A percentile compares a stretch with the other conserved stretches of the same genome.
Conservation (phyloP, 2,113 vertebrate genomes). For the Syngnathoides biaculeatus region DNA sequence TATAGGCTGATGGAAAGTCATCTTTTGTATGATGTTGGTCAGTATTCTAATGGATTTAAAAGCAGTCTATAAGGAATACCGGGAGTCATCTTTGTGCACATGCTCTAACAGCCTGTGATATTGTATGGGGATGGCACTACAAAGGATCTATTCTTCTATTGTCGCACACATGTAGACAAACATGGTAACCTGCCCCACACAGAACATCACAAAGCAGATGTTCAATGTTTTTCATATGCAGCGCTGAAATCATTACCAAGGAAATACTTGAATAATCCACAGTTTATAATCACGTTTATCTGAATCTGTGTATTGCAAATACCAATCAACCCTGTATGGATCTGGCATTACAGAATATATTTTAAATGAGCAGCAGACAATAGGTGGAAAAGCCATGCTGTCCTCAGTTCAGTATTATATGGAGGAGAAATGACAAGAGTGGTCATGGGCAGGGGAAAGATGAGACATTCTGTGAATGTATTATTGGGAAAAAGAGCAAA, state of each 20-base stretch:
- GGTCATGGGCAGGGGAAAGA: constrained; percentile 4
- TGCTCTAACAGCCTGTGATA: constrained; percentile 63
- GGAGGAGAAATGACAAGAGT: constrained; percentile 8
- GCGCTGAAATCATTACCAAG: constrained; percentile 45
- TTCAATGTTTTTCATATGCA: constrained; percentile 34
- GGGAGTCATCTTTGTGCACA: constrained; percentile 44
- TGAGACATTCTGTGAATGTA: constrained; percentile 63
- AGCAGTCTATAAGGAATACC: constrained; percentile 15
- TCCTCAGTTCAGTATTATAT: constrained; percentile 38
- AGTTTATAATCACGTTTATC: constrained; percentile 27
- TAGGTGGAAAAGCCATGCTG: not conserved
- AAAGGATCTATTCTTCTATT: constrained; percentile 29
- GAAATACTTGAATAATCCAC: constrained; percentile 67
- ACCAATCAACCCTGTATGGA: constrained; percentile 35
- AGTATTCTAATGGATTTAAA: constrained; percentile 10
- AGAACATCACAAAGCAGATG: constrained; percentile 27
- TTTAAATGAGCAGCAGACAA: constrained; percentile 22
- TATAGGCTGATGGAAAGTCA: not conserved
- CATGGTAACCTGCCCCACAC: constrained; percentile 52
- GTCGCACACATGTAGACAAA: constrained; percentile 49
- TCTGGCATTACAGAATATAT: constrained; percentile 23
- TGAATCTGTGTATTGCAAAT: constrained; percentile 55
- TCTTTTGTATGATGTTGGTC: constrained; percentile 4
- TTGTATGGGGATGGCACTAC: constrained; percentile 65
- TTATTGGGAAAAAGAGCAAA: constrained; percentile 34